A percentile compares a stretch with the other conserved stretches of the same genome.
Conservation (phyloP, 92 coral and sea anemone species). For the Phenganax marumi region DNA sequence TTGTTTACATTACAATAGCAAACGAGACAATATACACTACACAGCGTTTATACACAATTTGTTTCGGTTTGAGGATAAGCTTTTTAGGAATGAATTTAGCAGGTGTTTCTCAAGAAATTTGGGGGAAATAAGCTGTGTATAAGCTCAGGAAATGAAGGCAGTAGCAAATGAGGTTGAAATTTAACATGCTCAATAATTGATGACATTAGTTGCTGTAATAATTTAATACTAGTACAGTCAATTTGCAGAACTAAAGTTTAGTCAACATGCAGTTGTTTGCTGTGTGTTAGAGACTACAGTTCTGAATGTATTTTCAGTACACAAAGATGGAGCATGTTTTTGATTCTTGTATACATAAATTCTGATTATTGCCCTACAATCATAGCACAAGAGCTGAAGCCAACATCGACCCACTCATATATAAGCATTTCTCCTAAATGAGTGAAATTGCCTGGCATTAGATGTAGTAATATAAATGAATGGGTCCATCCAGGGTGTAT, state of each 20-base stretch:
- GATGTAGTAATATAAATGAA: neutral
- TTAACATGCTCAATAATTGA: neutral
- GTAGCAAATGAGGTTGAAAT: neutral
- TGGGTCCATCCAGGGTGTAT: neutral
- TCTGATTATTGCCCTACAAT: neutral
- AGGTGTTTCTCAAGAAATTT: neutral
- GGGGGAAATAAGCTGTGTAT: no score
- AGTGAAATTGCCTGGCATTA: neutral
- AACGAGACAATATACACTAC: no score
- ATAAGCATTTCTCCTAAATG: neutral
- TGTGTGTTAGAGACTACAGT: neutral
- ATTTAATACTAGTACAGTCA: neutral
- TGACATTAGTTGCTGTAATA: conserved; percentile 14
- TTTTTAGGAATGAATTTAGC: neutral
- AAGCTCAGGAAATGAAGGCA: neutral
- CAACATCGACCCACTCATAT: neutral
- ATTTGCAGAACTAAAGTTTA: neutral
- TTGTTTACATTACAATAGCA: no score
- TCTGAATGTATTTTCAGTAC: neutral
- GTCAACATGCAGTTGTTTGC: neutral
- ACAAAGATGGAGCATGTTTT: neutral
- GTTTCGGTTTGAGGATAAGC: no score
- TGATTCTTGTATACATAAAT: neutral
- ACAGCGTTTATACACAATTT: no score
- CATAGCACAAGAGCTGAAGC: neutral